These are phyloP conservation scores for Ormyrus pomaceus DNA, from an alignment of 2,888 invertebrate genomes.

Conservation along the genomic window DNA sequence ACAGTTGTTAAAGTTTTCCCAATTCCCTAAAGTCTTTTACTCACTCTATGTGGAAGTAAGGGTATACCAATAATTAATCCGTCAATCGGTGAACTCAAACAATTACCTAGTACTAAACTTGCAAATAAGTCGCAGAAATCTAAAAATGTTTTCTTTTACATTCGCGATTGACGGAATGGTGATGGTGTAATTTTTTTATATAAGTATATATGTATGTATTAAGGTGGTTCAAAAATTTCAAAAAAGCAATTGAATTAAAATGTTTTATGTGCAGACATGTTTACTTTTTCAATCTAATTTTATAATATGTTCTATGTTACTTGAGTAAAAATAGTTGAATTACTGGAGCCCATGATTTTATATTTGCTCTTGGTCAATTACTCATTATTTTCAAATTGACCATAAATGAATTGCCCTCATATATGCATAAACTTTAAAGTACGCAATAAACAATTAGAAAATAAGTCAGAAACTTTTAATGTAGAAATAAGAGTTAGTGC, in stretches of 20 bases:
- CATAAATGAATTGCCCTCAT: conserved; percentile 13
- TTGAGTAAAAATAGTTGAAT: background rate
- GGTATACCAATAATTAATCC: conserved; percentile 45
- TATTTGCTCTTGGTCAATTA: background rate
- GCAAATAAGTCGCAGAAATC: conserved; percentile 56
- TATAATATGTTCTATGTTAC: background rate
- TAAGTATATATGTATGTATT: conserved; percentile 41
- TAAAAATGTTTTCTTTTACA: conserved; percentile 14
- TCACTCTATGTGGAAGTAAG: conserved; percentile 36
- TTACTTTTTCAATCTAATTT: too few relatives aligned
- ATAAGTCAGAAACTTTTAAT: conserved; percentile 34
- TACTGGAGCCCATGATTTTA: background rate
- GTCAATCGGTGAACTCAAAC: conserved; percentile 55
- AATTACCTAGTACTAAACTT: conserved; percentile 35
- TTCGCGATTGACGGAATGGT: conserved; percentile 57
- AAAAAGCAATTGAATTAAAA: background rate
- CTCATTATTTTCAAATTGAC: conserved; percentile 11
- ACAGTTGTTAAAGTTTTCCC: conserved; percentile 24
- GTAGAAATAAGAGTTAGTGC: conserved; percentile 42
- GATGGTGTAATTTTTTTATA: conserved; percentile 44
- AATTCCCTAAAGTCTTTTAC: conserved; percentile 32
- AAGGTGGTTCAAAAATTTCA: conserved; percentile 23
- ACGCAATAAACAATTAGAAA: conserved; percentile 23
- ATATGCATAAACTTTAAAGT: conserved; percentile 4
- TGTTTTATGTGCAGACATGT: too few relatives aligned